Conservation (phyloP, 1,140 invertebrate species). For the Sycobia sp. region DNA sequence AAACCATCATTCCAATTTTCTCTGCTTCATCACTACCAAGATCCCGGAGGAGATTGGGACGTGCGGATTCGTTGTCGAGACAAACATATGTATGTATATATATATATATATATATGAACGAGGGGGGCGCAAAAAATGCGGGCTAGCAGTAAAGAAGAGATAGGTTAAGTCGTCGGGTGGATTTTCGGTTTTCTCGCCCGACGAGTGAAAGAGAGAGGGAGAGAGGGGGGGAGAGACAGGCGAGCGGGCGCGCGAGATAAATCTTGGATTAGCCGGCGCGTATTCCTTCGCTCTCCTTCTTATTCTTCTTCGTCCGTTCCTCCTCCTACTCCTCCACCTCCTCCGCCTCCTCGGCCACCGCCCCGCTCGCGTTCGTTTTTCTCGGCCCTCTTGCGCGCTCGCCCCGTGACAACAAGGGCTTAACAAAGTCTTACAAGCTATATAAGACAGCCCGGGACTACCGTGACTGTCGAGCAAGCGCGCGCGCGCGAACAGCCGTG, state of each 20-base stretch:
- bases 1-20: no score
- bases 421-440: slow-evolving; percentile 52
- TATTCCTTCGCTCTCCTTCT: slow-evolving; percentile 36
- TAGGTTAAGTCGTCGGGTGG: slow-evolving; percentile 14
- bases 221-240: neutral
- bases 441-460: slow-evolving; percentile 49
- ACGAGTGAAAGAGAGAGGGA: no score
- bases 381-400: slow-evolving; percentile 17
- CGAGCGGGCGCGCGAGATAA: slow-evolving; percentile 52
- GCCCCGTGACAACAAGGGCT: slow-evolving; percentile 46
- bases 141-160: slow-evolving; percentile 12
- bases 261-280: slow-evolving; percentile 57
- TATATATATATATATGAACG: no score
- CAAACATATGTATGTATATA: no score
- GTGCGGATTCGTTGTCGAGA: no score
- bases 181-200: slow-evolving; percentile 29
- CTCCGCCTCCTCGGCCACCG: slow-evolving; percentile 31
- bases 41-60: no score
- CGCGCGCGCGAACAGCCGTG: neutral
- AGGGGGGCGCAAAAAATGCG: slow-evolving; percentile 33
- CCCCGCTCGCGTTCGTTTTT: slow-evolving; percentile 28
- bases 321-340: slow-evolving; percentile 35
- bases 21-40: no score
- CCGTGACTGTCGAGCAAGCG: slow-evolving; percentile 26
- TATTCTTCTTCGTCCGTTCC: slow-evolving; percentile 27